These are phyloP conservation scores for Leptinotarsa tumamoca DNA, from an alignment of 2,888 invertebrate species.

Conservation along the genomic window DNA sequence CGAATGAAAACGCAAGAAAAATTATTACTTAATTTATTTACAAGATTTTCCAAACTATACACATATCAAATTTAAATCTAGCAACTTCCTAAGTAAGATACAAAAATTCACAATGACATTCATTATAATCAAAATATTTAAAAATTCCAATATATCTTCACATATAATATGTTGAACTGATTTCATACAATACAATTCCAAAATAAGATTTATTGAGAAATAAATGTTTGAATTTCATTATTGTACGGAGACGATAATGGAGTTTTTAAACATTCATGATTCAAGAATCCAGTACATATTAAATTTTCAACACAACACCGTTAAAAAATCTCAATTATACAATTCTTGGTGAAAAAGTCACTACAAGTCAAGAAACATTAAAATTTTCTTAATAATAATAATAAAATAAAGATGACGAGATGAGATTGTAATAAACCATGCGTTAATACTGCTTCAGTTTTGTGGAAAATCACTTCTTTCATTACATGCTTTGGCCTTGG, in stretches of 20 bases:
- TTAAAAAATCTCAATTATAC: not conserved
- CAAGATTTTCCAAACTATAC: not conserved
- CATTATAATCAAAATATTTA: not conserved
- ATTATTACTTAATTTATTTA: not conserved
- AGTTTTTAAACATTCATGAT: too few species aligned
- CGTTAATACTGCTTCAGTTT: not conserved
- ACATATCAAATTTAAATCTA: not conserved
- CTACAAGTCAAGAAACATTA: conserved; percentile 6
- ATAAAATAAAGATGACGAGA: not conserved
- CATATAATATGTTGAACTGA: not conserved
- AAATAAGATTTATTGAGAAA: too few species aligned
- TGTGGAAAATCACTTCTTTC: not conserved
- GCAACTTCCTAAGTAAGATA: not conserved
- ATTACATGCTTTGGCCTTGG: not conserved
- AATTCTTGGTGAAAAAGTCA: not conserved
- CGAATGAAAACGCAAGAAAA: not conserved
- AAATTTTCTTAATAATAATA: not conserved
- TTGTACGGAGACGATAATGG: too few species aligned
- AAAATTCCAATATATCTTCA: not conserved
- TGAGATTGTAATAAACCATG: not conserved
- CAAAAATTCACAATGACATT: not conserved
- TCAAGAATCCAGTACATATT: too few species aligned
- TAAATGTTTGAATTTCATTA: too few species aligned
- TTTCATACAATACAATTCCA: too few species aligned
- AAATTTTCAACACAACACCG: not conserved